A percentile compares a stretch with the other conserved stretches of the same genome.
Conservation (phyloP, 2,888 invertebrate species). For the Brachypterus glaber region DNA sequence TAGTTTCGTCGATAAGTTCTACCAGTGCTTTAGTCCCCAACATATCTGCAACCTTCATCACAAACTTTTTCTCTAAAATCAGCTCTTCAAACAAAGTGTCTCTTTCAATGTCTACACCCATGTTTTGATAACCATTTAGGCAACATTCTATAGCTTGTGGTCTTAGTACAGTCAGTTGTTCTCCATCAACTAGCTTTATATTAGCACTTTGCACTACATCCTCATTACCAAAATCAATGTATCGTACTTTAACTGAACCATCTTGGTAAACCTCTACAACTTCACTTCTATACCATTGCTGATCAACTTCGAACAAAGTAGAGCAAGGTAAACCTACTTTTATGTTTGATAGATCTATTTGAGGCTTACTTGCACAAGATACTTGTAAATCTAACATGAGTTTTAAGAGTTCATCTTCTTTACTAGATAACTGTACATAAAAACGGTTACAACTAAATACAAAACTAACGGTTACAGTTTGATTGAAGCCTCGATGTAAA, state of each 20-base stretch:
- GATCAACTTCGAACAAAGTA: slow-evolving; percentile 70
- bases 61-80: slow-evolving; percentile 54
- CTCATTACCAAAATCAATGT: slow-evolving; percentile 93
- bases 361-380: slow-evolving; percentile 43
- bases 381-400: slow-evolving; percentile 59
- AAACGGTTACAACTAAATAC: slow-evolving; percentile 64
- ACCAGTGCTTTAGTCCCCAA: slow-evolving; percentile 50
- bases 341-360: slow-evolving; percentile 32
- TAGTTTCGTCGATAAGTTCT: slow-evolving; percentile 49
- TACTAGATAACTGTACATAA: slow-evolving; percentile 59
- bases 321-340: slow-evolving; percentile 59
- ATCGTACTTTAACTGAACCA: slow-evolving; percentile 51
- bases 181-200: slow-evolving; percentile 54
- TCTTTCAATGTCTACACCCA: slow-evolving; percentile 47
- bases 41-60: slow-evolving; percentile 49
- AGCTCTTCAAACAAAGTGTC: slow-evolving; percentile 58
- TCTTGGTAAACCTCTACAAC: slow-evolving; percentile 44
- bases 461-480: slow-evolving; percentile 52
- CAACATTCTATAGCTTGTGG: slow-evolving; percentile 72
- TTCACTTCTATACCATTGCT: slow-evolving; percentile 85
- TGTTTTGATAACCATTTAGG: slow-evolving; percentile 54
- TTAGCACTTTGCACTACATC: slow-evolving; percentile 57
- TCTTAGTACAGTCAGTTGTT: slow-evolving; percentile 51
- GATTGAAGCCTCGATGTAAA: slow-evolving; percentile 34
- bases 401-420: slow-evolving; percentile 49